Conservation (phyloP, 2,113 vertebrate genomes). For the Ranitomeya variabilis region DNA sequence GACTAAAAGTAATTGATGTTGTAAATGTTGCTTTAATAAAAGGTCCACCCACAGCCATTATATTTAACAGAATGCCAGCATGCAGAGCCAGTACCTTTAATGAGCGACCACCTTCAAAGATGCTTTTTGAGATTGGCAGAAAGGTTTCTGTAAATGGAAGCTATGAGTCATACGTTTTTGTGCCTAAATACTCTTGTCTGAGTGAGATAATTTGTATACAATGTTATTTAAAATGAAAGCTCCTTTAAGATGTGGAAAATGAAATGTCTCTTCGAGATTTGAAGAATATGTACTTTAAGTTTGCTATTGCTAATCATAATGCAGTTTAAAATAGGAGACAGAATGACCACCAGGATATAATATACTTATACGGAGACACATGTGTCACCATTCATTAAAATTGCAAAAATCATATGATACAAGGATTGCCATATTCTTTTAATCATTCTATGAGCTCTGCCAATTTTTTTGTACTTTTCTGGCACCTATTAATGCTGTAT, state of each 20-base stretch:
- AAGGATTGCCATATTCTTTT: too few species aligned
- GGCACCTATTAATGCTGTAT: too few species aligned
- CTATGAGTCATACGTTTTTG: neutral
- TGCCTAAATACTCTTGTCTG: neutral
- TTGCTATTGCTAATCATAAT: neutral
- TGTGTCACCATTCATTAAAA: neutral
- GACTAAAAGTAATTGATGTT: neutral
- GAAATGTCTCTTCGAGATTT: neutral
- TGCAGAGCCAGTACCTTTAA: neutral
- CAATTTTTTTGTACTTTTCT: too few species aligned
- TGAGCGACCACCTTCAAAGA: slow-evolving; percentile 4
- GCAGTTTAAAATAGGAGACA: neutral
- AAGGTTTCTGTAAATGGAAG: neutral
- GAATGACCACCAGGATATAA: neutral
- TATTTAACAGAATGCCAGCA: neutral
- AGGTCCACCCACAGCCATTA: neutral
- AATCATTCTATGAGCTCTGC: too few species aligned
- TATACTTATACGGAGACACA: neutral
- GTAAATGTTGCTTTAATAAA: neutral
- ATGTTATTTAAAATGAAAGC: neutral
- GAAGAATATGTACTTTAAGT: neutral
- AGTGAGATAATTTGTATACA: neutral
- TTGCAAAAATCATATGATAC: neutral
- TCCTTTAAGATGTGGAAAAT: neutral
- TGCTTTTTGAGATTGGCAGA: slow-evolving; percentile 7